These are phyloP conservation scores for Bungarus multicinctus DNA, from an alignment of 2,113 vertebrate genomes.

Conservation along the genomic window DNA sequence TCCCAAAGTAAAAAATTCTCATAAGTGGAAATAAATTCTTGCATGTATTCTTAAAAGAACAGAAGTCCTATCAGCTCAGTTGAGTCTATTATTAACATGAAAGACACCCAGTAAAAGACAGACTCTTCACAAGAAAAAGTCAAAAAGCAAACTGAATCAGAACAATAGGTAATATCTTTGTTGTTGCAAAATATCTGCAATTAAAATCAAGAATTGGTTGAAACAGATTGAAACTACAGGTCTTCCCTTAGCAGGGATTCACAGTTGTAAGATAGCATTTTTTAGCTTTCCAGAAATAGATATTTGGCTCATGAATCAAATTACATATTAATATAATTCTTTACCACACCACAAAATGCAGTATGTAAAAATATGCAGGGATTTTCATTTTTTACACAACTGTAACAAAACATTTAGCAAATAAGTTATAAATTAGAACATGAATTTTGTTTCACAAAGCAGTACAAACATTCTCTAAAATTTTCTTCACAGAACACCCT, in stretches of 20 bases:
- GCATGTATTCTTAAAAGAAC: background rate
- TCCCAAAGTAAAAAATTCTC: background rate
- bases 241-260: constrained; percentile 78
- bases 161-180: constrained; percentile 68
- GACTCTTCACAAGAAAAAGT: constrained; percentile 1
- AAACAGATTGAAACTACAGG: constrained; percentile 64
- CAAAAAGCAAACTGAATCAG: constrained; percentile 46
- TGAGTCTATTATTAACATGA: constrained; percentile 21
- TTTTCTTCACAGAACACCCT: constrained; percentile 58
- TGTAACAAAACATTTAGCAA: constrained; percentile 62
- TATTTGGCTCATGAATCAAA: constrained; percentile 56
- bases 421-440: constrained; percentile 71
- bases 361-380: constrained; percentile 67
- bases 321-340: constrained; percentile 57
- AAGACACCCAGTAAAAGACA: constrained; percentile 34
- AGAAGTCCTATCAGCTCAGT: background rate
- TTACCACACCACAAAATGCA: constrained; percentile 64
- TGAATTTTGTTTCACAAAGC: constrained; percentile 52
- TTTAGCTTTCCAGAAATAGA: constrained; percentile 67
- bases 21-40: background rate
- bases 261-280: constrained; percentile 57
- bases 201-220: constrained; percentile 61
- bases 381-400: constrained; percentile 55
- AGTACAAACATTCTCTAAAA: constrained; percentile 58
- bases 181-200: constrained; percentile 68